These are phyloP conservation scores for Horisme vitalbata DNA, from an alignment of 2,888 invertebrate species.

Conservation along the genomic window DNA sequence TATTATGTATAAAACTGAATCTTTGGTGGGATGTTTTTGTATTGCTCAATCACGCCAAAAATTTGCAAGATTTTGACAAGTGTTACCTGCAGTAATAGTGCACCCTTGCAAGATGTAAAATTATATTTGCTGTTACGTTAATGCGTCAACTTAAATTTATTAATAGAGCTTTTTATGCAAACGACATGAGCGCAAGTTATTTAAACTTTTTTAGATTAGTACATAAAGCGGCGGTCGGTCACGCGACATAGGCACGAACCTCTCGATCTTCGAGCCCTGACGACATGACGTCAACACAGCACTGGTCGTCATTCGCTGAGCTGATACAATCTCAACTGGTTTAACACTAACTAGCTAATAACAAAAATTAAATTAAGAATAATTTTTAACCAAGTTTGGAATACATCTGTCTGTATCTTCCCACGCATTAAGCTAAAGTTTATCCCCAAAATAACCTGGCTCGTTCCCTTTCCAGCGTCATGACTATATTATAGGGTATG, in stretches of 20 bases:
- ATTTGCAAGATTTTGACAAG: background rate
- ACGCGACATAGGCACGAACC: conserved; percentile 39
- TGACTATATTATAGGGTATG: conserved; percentile 18
- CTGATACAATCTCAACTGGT: conserved; percentile 21
- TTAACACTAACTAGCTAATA: conserved; percentile 9
- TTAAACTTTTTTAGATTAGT: conserved; percentile 19
- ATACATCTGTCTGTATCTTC: conserved; percentile 12
- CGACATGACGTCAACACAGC: conserved; percentile 48
- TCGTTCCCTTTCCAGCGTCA: conserved; percentile 15
- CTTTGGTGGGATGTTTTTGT: too few relatives aligned
- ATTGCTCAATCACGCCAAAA: too few relatives aligned
- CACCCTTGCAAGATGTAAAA: conserved; percentile 21
- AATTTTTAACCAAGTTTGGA: conserved; percentile 4
- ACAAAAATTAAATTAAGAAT: too few relatives aligned
- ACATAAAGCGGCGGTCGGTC: conserved; percentile 29
- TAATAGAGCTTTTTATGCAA: conserved; percentile 17
- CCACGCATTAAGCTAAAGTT: conserved; percentile 16
- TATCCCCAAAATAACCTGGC: conserved; percentile 18
- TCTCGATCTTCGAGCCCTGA: conserved; percentile 33
- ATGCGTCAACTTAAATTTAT: conserved; percentile 14
- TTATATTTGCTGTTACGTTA: too few relatives aligned
- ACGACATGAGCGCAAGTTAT: conserved; percentile 15
- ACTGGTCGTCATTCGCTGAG: conserved; percentile 32
- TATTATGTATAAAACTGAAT: too few relatives aligned
- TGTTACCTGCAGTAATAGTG: background rate